phyloP scores from a whole-genome alignment of 2,797 vertebrate genomes.

The Sternarchorhynchus goeldii region DNA sequence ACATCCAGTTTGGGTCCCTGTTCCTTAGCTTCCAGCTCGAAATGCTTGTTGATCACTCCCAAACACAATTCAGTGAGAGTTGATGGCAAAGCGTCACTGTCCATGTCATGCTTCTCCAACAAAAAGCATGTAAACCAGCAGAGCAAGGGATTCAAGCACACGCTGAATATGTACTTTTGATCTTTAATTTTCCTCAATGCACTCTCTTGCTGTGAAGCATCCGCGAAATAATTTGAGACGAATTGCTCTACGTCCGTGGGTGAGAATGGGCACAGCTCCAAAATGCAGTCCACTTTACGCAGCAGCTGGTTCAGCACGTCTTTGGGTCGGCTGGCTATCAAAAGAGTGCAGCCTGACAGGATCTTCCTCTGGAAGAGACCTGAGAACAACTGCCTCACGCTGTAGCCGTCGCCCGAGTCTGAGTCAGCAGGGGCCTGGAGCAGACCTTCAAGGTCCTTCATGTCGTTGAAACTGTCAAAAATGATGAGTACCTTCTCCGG shows the following conservation, averaged over 20 bases:
- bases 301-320: slow-evolving; percentile 78
- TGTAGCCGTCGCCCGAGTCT: slow-evolving; percentile 60
- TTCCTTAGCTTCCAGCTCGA: slow-evolving; percentile 45
- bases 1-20: slow-evolving; percentile 49
- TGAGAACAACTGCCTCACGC: slow-evolving; percentile 78
- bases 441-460: slow-evolving; percentile 78
- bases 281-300: slow-evolving; percentile 77
- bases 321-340: slow-evolving; percentile 80
- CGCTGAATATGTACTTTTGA: slow-evolving; percentile 74
- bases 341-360: slow-evolving; percentile 83
- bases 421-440: slow-evolving; percentile 67
- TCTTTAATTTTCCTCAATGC: slow-evolving; percentile 70
- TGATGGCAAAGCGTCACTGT: slow-evolving; percentile 67
- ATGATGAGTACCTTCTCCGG: slow-evolving; percentile 83
- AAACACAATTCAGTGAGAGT: slow-evolving; percentile 83
- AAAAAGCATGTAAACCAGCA: slow-evolving; percentile 81
- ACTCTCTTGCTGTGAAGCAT: slow-evolving; percentile 47
- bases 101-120: slow-evolving; percentile 64
- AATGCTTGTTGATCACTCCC: slow-evolving; percentile 70
- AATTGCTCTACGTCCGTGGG: slow-evolving; percentile 74
- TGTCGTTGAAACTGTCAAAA: slow-evolving; percentile 85
- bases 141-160: slow-evolving; percentile 82
- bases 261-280: slow-evolving; percentile 85
- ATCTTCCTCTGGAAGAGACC: slow-evolving; percentile 84
- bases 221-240: slow-evolving; percentile 75